Percentiles rank a stretch among this genome's conserved stretches.
Evolutionary conservation across 2,888 invertebrate genomes (phyloP).

Genomic region (Thecophora atra): DNA sequence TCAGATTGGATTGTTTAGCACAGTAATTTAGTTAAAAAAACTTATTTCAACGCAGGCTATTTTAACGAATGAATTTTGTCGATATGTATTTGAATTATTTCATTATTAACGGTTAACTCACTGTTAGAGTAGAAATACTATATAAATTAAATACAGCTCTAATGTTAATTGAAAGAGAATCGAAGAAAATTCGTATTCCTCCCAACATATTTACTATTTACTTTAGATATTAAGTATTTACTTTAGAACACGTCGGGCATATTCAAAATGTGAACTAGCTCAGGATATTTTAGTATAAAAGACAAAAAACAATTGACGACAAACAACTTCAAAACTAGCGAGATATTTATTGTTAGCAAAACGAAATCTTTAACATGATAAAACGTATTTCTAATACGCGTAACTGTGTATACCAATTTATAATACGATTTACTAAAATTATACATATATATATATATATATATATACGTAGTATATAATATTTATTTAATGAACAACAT

Average conservation of each 20-base stretch:
- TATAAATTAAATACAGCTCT: too few relatives aligned
- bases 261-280: conserved; percentile 56
- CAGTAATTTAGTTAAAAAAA: too few relatives aligned
- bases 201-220: neutral
- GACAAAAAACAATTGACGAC: neutral
- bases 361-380: neutral
- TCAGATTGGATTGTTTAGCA: too few relatives aligned
- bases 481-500: neutral
- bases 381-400: conserved; percentile 18
- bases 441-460: conserved; percentile 29
- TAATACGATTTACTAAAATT: conserved; percentile 23
- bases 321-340: conserved; percentile 20
- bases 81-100: neutral
- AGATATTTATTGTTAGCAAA: conserved; percentile 7
- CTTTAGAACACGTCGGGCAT: conserved; percentile 1
- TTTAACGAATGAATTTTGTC: neutral
- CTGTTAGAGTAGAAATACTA: too few relatives aligned
- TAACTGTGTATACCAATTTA: conserved; percentile 32
- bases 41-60: too few relatives aligned
- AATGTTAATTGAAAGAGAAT: too few relatives aligned
- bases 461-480: neutral
- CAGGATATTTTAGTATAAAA: conserved; percentile 50
- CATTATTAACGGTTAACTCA: neutral
- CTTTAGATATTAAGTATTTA: conserved; percentile 11
- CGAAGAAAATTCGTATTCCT: neutral